These are phyloP conservation scores for Lasioglossum albipes DNA, from an alignment of 1,140 invertebrate species.

Conservation along the genomic window DNA sequence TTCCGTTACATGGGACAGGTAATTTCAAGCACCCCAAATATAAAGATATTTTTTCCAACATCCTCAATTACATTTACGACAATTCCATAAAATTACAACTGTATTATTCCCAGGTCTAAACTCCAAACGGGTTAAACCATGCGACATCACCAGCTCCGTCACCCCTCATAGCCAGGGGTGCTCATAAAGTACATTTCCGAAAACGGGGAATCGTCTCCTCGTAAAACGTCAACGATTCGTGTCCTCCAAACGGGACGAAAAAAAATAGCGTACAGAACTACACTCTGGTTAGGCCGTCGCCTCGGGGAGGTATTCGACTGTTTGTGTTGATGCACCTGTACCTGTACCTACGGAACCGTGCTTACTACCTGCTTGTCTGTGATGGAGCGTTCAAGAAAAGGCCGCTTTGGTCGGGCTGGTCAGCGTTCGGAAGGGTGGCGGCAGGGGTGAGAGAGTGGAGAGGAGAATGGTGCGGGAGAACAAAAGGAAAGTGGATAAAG, in stretches of 20 bases:
- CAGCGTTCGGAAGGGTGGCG: too few species aligned
- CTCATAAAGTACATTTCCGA: not conserved
- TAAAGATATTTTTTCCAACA: too few species aligned
- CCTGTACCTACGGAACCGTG: slow-evolving; percentile 22
- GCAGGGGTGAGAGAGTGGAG: not conserved
- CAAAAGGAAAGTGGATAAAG: slow-evolving; percentile 50
- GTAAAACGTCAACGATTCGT: slow-evolving; percentile 3
- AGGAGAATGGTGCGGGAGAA: slow-evolving; percentile 2
- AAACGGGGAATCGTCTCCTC: not conserved
- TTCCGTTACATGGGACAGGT: too few species aligned
- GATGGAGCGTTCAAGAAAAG: slow-evolving; percentile 16
- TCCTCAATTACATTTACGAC: too few species aligned
- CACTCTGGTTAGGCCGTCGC: slow-evolving; percentile 9
- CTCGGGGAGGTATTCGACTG: not conserved
- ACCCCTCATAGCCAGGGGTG: not conserved
- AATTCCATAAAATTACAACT: too few species aligned
- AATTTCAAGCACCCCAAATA: too few species aligned
- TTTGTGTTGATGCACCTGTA: slow-evolving; percentile 36
- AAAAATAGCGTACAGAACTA: not conserved
- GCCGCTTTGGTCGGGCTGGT: not conserved
- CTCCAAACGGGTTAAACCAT: too few species aligned
- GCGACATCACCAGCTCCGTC: too few species aligned
- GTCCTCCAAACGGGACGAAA: not conserved
- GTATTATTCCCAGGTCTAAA: not conserved
- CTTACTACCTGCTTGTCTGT: slow-evolving; percentile 32